These are phyloP conservation scores for Pungitius pungitius DNA, from an alignment of 2,113 vertebrate species.

Conservation along the genomic window DNA sequence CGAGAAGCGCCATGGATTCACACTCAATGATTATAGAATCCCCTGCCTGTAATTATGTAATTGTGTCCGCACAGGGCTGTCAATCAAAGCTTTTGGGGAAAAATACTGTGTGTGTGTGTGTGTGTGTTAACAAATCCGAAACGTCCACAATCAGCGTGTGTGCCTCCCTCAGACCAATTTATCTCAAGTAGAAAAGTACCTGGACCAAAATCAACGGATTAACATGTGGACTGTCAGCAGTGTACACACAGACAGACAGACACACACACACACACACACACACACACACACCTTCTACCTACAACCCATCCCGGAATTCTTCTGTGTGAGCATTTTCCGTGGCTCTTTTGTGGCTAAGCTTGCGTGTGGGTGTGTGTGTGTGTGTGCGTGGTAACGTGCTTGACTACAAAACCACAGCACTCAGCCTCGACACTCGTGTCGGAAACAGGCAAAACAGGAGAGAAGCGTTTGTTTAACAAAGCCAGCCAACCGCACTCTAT, in stretches of 20 bases:
- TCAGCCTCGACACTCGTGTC: constrained; percentile 71
- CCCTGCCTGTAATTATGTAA: background rate
- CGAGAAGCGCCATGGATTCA: background rate
- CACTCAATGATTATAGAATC: constrained; percentile 27
- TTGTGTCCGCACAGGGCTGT: constrained; percentile 40
- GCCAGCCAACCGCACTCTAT: constrained; percentile 62
- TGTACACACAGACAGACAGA: constrained; percentile 6
- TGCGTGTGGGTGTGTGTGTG: background rate
- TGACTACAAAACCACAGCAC: constrained; percentile 40
- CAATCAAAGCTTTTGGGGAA: constrained; percentile 50
- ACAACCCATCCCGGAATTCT: constrained; percentile 35
- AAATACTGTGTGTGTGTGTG: constrained; percentile 1
- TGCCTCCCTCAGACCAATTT: background rate
- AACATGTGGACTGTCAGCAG: constrained; percentile 24
- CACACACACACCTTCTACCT: constrained; percentile 38
- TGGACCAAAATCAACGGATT: constrained; percentile 48
- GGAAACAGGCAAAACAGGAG: constrained; percentile 57
- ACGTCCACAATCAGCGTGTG: constrained; percentile 11
- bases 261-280: background rate
- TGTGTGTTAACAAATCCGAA: constrained; percentile 41
- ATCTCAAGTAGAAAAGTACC: background rate
- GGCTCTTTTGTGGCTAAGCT: constrained; percentile 9
- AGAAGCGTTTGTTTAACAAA: constrained; percentile 65
- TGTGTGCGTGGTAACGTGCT: background rate
- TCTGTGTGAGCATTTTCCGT: background rate